Conservation (phyloP, 64 coral and sea anemone species). For the Porites australiensis region DNA sequence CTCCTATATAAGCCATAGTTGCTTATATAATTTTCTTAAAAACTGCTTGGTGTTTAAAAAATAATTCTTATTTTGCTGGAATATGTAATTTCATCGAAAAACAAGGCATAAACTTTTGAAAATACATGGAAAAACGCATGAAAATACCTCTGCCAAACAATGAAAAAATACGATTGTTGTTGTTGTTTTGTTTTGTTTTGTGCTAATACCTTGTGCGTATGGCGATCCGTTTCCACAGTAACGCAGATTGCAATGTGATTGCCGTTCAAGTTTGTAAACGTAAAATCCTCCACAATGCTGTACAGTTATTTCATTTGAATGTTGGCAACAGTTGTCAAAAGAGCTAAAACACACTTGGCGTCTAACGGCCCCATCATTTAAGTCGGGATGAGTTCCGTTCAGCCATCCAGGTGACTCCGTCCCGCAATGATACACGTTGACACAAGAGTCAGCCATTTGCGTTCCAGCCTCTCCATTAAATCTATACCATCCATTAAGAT, state of each 20-base stretch:
- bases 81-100: no score
- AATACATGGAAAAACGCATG: no score
- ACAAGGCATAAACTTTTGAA: no score
- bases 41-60: no score
- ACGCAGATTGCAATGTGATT: background rate
- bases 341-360: background rate
- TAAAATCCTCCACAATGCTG: background rate
- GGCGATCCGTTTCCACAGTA: background rate
- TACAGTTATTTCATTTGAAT: background rate
- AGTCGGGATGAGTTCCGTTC: background rate
- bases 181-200: no score
- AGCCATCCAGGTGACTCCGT: background rate
- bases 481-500: background rate
- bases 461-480: background rate
- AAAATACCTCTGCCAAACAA: no score
- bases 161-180: no score
- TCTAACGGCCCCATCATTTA: background rate
- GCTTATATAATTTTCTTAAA: no score
- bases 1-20: no score
- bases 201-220: background rate
- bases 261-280: background rate
- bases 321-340: background rate
- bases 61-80: no score
- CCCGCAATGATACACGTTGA: background rate
- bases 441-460: background rate